A percentile compares a stretch with the other conserved stretches of the same genome.
phyloP scores from a whole-genome alignment of 2,113 vertebrate genomes.

The Marmota monax region DNA sequence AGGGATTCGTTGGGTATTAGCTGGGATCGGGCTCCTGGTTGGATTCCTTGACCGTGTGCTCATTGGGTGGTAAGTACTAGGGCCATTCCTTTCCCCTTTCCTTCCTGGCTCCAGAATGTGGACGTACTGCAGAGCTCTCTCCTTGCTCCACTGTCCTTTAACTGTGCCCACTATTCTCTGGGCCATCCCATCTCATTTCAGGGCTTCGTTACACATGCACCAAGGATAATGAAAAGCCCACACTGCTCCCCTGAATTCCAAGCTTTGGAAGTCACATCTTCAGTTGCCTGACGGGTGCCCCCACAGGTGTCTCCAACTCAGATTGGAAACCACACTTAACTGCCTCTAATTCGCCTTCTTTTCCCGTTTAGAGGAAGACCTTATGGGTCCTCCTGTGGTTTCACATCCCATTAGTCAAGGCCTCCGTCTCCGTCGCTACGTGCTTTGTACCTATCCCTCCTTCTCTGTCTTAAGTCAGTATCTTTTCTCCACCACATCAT shows the following conservation, averaged over 20 bases:
- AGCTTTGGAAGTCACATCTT: not conserved
- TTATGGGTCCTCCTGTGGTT: not conserved
- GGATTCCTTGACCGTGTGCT: fast-evolving
- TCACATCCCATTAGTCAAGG: not conserved
- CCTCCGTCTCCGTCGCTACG: fast-evolving
- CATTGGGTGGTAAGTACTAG: not conserved
- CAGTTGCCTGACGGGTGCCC: not conserved
- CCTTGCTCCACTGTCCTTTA: not conserved
- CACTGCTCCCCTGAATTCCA: not conserved
- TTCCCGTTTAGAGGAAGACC: not conserved
- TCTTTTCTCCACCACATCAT: not conserved
- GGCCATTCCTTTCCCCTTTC: not conserved
- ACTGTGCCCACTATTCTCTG: not conserved
- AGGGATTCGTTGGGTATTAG: not conserved
- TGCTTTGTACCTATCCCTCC: not conserved
- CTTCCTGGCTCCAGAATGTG: not conserved
- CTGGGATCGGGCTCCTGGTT: not conserved
- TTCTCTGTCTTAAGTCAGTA: not conserved
- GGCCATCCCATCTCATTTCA: not conserved
- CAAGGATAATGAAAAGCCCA: not conserved
- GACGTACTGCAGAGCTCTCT: not conserved
- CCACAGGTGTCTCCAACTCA: not conserved
- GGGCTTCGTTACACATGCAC: not conserved
- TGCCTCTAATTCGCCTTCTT: not conserved
- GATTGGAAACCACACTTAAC: not conserved